Base-by-base conservation (phyloP, 2,113 vertebrate genomes). In the Mirza zaza region DNA sequence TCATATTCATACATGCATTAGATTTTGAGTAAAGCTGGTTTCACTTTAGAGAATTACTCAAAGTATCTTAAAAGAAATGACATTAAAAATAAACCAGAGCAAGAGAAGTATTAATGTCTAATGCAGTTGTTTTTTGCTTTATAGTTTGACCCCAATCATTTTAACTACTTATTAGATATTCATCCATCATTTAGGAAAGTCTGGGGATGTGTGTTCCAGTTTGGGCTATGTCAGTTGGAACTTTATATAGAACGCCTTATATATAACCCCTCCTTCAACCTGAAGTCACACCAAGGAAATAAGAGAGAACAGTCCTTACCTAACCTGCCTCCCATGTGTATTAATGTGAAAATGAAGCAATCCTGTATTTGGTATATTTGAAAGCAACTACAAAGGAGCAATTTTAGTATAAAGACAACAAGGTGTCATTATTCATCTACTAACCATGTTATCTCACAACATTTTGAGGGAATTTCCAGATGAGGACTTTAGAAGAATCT, bases 1-100 rank as follows among this genome's bases (percentile, higher is more conserved):
- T 94, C 90, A 67, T 71, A 96, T 97, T 96, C 87, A 90, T 95
- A 95, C 42, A 67, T 73, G 61, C 92, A 93, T 97, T 75, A 79
- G 39, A 79, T 86, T 97, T 94, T 10, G 8, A 95, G 88, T 83
- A 91, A 97, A 88, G 48, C 91, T 97, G 89, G 68, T 87, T 98
- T 97, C 92, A 89, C 20, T 97, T 96, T 91, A 55, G 95, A 88
- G 83, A 93, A 95, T 68, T 83, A 57, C 32, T 94, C 27, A 50
- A 50, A 63, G 0, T 83, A 18, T 76, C 83, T 91, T 92, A 89
- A 91, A 95, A 87, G 57, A 39, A 15, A 83, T 29, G 14, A 11
- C 42, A 57, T 80, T 95, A 39, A 92, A 98, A 97, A 79, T 17
- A 12, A 6, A 70, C 52, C 27, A 89, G 83, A 68, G 42, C 95